These are phyloP conservation scores for Bilobella aurantiaca DNA, from an alignment of 1,140 invertebrate species.

Conservation along the genomic window DNA sequence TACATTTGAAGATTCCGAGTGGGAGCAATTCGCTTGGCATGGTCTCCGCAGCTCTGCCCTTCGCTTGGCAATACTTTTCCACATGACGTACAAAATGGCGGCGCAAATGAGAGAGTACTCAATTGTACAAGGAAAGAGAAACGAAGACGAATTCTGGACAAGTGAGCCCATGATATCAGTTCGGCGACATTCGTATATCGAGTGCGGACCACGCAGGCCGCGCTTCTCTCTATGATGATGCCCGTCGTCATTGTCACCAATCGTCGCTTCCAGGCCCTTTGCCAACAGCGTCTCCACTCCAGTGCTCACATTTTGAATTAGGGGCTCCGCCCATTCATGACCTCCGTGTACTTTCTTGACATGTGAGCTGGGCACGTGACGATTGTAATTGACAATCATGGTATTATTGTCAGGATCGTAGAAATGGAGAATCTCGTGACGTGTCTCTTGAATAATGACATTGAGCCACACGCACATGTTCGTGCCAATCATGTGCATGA, in stretches of 20 bases:
- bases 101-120: conserved; percentile 52
- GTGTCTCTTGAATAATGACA: conserved; percentile 68
- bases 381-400: conserved; percentile 10
- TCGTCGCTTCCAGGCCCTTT: neutral
- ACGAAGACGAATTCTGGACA: conserved; percentile 47
- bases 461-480: conserved; percentile 72
- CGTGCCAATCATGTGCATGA: conserved; percentile 74
- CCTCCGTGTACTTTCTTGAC: neutral
- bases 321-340: too few relatives aligned
- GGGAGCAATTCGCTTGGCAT: neutral
- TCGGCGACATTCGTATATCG: conserved; percentile 72
- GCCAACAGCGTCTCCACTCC: neutral
- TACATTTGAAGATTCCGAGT: neutral
- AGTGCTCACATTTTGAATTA: neutral
- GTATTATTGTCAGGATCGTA: conserved; percentile 34
- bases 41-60: conserved; percentile 2
- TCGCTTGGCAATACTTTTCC: conserved; percentile 61
- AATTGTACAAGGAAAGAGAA: conserved; percentile 52
- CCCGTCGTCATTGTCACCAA: neutral
- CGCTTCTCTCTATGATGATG: conserved; percentile 19
- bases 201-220: conserved; percentile 63
- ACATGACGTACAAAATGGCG: conserved; percentile 55
- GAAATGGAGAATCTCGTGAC: conserved; percentile 55
- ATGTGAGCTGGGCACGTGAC: neutral
- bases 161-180: conserved; percentile 45